Percentiles rank a stretch among this genome's conserved stretches.
These are phyloP conservation scores for Sphaerophoria rueppellii DNA, from an alignment of 2,888 invertebrate species.

Conservation along the genomic window DNA sequence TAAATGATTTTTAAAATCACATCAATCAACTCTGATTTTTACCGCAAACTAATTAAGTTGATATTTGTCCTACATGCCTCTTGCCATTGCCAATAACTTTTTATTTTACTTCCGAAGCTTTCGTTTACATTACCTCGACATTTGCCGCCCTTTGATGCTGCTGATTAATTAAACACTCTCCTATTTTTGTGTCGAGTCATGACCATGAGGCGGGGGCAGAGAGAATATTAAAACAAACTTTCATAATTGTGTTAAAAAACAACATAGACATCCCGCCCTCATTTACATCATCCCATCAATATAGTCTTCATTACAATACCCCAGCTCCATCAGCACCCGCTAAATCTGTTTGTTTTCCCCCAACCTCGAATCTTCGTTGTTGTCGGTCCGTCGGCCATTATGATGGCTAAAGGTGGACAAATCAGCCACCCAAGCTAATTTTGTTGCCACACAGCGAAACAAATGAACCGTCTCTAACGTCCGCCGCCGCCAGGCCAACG, in stretches of 20 bases:
- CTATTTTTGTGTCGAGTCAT: not conserved
- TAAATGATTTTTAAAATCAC: constrained; percentile 50
- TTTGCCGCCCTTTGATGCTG: not conserved
- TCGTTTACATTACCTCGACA: constrained; percentile 24
- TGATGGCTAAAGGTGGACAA: constrained; percentile 61
- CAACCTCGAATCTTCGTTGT: too few relatives aligned
- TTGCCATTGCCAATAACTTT: not conserved
- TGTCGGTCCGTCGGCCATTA: not conserved
- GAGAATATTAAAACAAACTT: not conserved
- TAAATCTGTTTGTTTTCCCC: not conserved
- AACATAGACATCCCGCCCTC: constrained; percentile 44
- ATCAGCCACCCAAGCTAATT: constrained; percentile 47
- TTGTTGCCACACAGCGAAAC: constrained; percentile 19
- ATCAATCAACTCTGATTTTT: constrained; percentile 13
- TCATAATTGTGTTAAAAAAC: constrained; percentile 40
- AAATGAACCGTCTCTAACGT: constrained; percentile 21
- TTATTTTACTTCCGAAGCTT: constrained; percentile 30
- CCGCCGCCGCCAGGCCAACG: not conserved
- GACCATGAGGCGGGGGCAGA: not conserved
- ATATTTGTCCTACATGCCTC: constrained; percentile 49
- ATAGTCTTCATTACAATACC: not conserved
- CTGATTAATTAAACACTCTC: constrained; percentile 31
- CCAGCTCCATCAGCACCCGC: not conserved
- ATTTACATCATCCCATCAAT: constrained; percentile 29
- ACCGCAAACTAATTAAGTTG: constrained; percentile 60